These are phyloP conservation scores for Meriones psammophilus DNA, from an alignment of 2,797 vertebrate genomes.

Conservation along the genomic window DNA sequence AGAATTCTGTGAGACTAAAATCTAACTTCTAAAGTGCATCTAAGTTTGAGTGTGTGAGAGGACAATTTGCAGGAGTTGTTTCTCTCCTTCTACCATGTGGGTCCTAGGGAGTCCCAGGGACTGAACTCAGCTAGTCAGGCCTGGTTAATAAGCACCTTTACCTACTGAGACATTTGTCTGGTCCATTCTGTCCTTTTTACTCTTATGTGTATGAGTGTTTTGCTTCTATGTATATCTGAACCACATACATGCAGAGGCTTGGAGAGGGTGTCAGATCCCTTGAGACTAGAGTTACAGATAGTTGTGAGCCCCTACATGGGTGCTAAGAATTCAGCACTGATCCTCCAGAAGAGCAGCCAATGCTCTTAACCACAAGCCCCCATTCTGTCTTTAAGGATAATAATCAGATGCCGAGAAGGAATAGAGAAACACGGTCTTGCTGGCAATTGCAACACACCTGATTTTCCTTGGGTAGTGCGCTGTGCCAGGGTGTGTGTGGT, in stretches of 20 bases:
- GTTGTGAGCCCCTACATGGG: neutral
- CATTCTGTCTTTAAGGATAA: neutral
- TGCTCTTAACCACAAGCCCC: neutral
- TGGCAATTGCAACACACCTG: neutral
- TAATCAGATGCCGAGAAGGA: constrained; percentile 9
- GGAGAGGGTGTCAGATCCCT: neutral
- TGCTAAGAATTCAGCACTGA: neutral
- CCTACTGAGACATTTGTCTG: neutral
- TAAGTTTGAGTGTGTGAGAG: constrained; percentile 5
- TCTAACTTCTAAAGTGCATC: constrained; percentile 16
- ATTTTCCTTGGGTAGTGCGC: neutral
- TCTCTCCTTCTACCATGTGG: neutral
- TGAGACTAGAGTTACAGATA: neutral
- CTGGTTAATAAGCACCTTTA: neutral
- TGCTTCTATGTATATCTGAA: neutral
- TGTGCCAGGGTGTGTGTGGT: neutral
- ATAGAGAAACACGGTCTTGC: constrained; percentile 2
- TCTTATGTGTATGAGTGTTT: neutral
- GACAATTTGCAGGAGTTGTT: neutral
- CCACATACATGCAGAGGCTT: neutral
- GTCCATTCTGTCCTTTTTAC: neutral
- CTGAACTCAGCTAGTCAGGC: neutral
- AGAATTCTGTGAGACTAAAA: constrained; percentile 54
- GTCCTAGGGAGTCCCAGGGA: neutral
- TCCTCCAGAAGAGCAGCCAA: neutral